Conservation (phyloP, 2,888 invertebrate genomes). For the Bombylius discolor region DNA sequence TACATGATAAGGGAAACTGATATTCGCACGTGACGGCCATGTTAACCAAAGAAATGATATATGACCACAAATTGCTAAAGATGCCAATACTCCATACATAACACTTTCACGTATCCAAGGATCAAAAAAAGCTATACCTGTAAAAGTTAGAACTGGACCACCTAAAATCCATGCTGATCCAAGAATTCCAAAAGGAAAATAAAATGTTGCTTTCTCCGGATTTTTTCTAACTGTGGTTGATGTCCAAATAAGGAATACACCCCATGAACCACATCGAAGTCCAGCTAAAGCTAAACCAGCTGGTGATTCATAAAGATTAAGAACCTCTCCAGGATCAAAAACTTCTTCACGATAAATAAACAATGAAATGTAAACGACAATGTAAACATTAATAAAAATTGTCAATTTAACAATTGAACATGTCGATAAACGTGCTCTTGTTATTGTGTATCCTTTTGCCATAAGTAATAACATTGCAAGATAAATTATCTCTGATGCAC, state of each 20-base stretch:
- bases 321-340: conserved; percentile 82
- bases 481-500: conserved; percentile 59
- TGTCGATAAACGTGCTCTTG: conserved; percentile 63
- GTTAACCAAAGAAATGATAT: conserved; percentile 61
- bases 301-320: conserved; percentile 82
- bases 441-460: conserved; percentile 85
- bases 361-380: conserved; percentile 57
- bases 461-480: conserved; percentile 65
- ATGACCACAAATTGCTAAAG: conserved; percentile 54
- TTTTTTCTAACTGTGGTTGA: conserved; percentile 59
- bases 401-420: conserved; percentile 63
- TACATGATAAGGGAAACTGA: conserved; percentile 84
- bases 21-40: conserved; percentile 72
- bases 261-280: conserved; percentile 66
- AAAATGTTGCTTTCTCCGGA: conserved; percentile 70
- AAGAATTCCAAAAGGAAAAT: conserved; percentile 67
- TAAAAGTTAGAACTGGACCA: conserved; percentile 63
- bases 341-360: conserved; percentile 73
- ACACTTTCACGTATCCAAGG: conserved; percentile 69
- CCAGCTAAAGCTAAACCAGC: conserved; percentile 73
- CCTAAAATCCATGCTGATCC: conserved; percentile 80
- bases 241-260: conserved; percentile 55
- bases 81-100: conserved; percentile 52
- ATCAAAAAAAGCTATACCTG: conserved; percentile 66
- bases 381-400: conserved; percentile 64